Evolutionary conservation across 2,113 vertebrate species (phyloP), one percentile per base, ranked within the genome.

Genomic region (Trochalopteron elliotii): DNA sequence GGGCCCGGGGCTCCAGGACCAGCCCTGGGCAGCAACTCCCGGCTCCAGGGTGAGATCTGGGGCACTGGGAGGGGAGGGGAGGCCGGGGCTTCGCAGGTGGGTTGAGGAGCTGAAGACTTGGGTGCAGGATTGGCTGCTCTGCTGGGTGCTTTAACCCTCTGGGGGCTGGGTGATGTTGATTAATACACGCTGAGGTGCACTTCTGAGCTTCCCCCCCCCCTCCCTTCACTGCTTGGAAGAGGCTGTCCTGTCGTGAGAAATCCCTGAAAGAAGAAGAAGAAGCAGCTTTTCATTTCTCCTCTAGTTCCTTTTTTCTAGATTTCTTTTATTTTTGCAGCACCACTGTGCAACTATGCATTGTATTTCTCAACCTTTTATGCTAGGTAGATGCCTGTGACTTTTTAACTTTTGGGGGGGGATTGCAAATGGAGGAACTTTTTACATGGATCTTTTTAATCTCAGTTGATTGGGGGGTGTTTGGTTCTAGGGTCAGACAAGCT

Each of bases 311-410:
- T 94, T 95, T 96, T 96, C 94, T 96, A 91, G 75, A 86, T 91
- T 74, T 93, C 91, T 96, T 96, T 97, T 97, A 76, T 97, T 97
- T 96, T 98, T 94, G 97, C 97, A 97, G 98, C 98, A 98, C 98
- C 98, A 98, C 98, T 98, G 98, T 99, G 99, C 99, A 98, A 99
- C 99, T 99, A 99, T 99, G 99, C 99, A 99, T 99, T 98, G 98
- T 98, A 98, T 98, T 98, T 98, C 99, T 98, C 98, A 98, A 98
- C 98, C 98, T 98, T 97, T 96, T 97, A 98, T 98, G 98, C 98
- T 98, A 98, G 97, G 97, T 98, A 98, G 98, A 98, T 97, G 98
- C 98, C 98, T 98, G 98, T 98, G 97, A 98, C 97, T 98, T 98
- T 98, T 98, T 98, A 98, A 97, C 97, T 96, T 92, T 97, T 94